Percentiles rank a stretch among this genome's conserved stretches.
phyloP scores from a whole-genome alignment of 2,888 invertebrate genomes.

The Oxyteleia sp. region DNA sequence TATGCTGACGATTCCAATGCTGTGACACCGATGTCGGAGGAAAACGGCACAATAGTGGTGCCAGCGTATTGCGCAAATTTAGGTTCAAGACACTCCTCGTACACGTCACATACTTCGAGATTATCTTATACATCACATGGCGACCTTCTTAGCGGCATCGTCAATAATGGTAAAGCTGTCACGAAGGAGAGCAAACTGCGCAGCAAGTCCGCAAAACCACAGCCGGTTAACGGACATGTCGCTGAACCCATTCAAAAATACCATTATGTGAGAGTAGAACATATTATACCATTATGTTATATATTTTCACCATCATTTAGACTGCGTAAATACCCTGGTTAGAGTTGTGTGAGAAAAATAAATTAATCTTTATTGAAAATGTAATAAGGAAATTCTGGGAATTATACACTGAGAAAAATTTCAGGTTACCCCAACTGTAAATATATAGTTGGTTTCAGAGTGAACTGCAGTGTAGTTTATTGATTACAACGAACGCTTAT shows the following conservation, averaged over 20 bases:
- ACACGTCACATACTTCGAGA: conserved; percentile 97
- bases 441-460: too few species aligned
- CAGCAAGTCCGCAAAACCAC: conserved; percentile 91
- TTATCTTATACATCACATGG: conserved; percentile 98
- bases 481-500: too few species aligned
- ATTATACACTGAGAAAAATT: too few species aligned
- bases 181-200: conserved; percentile 96
- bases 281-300: too few species aligned
- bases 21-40: conserved; percentile 99
- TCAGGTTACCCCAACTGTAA: too few species aligned
- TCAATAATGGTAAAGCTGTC: conserved; percentile 90
- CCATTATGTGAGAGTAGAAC: conserved; percentile 91
- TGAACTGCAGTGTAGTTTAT: too few species aligned
- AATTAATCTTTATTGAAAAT: too few species aligned
- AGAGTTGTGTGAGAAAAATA: too few species aligned
- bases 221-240: conserved; percentile 88
- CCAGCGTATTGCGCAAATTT: conserved; percentile 95
- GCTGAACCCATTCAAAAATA: conserved; percentile 90
- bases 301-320: too few species aligned
- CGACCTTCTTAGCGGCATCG: conserved; percentile 93
- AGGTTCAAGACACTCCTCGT: conserved; percentile 97
- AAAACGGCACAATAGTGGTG: conserved; percentile 97
- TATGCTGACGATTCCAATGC: conserved; percentile 99
- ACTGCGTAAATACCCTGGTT: too few species aligned
- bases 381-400: too few species aligned